A percentile compares a stretch with the other conserved stretches of the same genome.
phyloP scores from a whole-genome alignment of 1,140 invertebrate genomes.

The Drosophila persimilis region DNA sequence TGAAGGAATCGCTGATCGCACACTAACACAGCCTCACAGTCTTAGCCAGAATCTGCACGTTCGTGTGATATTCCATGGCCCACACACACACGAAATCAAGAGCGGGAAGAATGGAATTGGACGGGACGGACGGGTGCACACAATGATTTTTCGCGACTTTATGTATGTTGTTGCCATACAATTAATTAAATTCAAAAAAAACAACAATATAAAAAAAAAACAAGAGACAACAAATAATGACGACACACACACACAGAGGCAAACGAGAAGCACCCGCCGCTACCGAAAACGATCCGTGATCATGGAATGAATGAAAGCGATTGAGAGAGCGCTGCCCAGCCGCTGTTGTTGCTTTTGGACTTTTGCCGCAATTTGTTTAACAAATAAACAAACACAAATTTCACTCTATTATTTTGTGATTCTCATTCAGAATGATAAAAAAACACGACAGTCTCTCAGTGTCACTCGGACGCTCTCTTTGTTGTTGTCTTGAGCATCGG shows the following conservation, averaged over 20 bases:
- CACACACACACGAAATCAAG: slow-evolving; percentile 33
- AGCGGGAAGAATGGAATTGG: slow-evolving; percentile 33
- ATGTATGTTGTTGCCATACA: slow-evolving; percentile 22
- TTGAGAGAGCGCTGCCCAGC: slow-evolving; percentile 31
- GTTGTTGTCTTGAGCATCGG: slow-evolving; percentile 7
- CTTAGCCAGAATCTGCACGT: slow-evolving; percentile 13
- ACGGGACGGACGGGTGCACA: slow-evolving; percentile 41
- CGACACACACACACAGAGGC: slow-evolving; percentile 5
- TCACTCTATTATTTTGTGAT: slow-evolving; percentile 65
- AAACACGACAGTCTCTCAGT: slow-evolving; percentile 24
- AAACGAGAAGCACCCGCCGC: slow-evolving; percentile 17
- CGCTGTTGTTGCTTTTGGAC: slow-evolving; percentile 13
- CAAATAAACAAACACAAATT: slow-evolving; percentile 60
- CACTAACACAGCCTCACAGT: slow-evolving; percentile 28
- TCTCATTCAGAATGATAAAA: slow-evolving; percentile 38
- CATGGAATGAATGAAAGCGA: slow-evolving; percentile 65
- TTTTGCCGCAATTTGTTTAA: slow-evolving; percentile 54
- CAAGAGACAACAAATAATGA: slow-evolving; percentile 18
- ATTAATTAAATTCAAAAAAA: slow-evolving; percentile 61
- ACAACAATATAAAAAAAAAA: slow-evolving; percentile 23
- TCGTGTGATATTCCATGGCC: slow-evolving; percentile 51
- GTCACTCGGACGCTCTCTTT: slow-evolving; percentile 15
- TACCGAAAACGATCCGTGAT: slow-evolving; percentile 33
- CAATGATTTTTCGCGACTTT: slow-evolving; percentile 59
- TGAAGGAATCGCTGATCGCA: background rate